Percentiles rank a stretch among this genome's conserved stretches.
Conservation (phyloP, 2,113 vertebrate genomes). For the Chloroceryle aenea region DNA sequence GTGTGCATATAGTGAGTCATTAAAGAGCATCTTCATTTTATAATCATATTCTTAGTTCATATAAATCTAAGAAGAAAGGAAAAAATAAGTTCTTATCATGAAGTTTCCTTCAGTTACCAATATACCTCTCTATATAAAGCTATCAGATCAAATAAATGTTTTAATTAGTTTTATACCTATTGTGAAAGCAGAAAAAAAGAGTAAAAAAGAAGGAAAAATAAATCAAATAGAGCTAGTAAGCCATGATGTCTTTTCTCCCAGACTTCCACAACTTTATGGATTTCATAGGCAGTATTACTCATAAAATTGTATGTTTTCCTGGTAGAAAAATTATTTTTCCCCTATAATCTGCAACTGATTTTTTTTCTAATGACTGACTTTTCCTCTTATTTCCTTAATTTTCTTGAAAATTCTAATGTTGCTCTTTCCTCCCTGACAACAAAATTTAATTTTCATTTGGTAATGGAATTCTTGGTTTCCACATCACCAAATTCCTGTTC, state of each 20-base stretch:
- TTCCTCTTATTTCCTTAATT: neutral
- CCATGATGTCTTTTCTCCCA: neutral
- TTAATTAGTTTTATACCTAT: neutral
- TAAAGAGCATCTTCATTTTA: neutral
- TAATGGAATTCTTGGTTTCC: neutral
- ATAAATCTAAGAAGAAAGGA: neutral
- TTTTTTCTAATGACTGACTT: neutral
- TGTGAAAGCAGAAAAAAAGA: neutral
- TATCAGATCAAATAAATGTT: neutral
- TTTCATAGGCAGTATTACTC: neutral
- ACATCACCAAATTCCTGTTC: neutral
- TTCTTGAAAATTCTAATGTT: neutral
- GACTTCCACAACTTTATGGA: neutral
- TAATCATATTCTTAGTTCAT: neutral
- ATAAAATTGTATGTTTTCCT: neutral
- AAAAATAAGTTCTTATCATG: neutral
- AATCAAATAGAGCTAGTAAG: neutral
- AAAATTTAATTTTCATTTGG: neutral
- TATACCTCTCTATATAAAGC: neutral
- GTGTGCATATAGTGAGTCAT: neutral
- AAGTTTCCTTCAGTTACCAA: neutral
- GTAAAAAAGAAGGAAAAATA: neutral
- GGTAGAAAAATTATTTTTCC: neutral
- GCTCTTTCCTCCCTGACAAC: accelerated
- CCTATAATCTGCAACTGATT: neutral